Evolutionary conservation across 1,140 invertebrate species (phyloP), one percentile per base, ranked within the genome.

Genomic region (Yoshiicerus persimilis): DNA sequence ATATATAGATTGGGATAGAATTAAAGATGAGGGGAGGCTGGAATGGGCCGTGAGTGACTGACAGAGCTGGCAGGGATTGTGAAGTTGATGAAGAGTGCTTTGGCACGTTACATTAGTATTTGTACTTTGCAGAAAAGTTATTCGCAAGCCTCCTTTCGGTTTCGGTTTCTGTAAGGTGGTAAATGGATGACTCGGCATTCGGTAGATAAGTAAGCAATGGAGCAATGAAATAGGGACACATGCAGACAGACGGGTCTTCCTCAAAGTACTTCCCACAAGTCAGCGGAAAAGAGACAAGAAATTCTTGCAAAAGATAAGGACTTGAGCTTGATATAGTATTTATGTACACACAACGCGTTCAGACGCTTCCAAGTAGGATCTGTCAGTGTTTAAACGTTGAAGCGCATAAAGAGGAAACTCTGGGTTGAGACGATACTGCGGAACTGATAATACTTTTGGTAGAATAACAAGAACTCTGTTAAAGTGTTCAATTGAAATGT

Each of bases 41-140:
- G 30, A 36, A 36, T n/a, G 75, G 75, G 32, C 20, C 34, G 25
- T 56, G 62, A 88, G 25, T 66, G 87, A 88, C 39, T 88, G 87
- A 85, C 87, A 64, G 56, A 27, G 36, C 87, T 88, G 87, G 87
- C 87, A 84, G 41, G 10, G 83, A 84, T 84, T 84, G 47, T 41
- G 34, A 87, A 80, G 86, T 87, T 87, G 86, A 87, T 75, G 86
- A 87, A 64, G 64, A 62, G 34, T 70, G 70, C 70, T 87, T 87
- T 87, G 86, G 86, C 86, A 56, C 86, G 70, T 56, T 77, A n/a
- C 25, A 80, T 47, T 87, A 86, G 62, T 27, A 36, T 36, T 70
- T 70, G 62, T 80, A 80, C 16, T 80, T 80, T 80, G 75, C 32
- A n/a, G n/a, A n/a, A 80, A 80, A 80, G 30, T 38, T 80, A 38